Base-by-base conservation (phyloP, 2,888 invertebrate species). In the Lepetodrilus schrolli region DNA sequence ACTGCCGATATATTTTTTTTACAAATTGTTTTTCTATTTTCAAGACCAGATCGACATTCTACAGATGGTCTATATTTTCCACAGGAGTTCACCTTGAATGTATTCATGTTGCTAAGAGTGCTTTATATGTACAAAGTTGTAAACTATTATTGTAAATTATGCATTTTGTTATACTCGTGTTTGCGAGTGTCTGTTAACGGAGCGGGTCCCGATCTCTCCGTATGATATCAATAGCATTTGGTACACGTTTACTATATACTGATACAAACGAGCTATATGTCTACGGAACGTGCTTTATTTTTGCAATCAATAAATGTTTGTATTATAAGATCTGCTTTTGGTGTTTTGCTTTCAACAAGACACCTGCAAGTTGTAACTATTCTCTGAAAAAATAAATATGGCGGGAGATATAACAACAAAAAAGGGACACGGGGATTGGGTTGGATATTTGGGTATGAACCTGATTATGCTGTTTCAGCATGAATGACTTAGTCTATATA, bases 271-370 rank as follows among this genome's bases (percentile, higher is more conserved):
- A 58, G 30, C 58, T 58, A 58, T 58, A 58, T 58, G 26, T 58
- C 58, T 58, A 58, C 58, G 58, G 34, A 58, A 58, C 34, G 58
- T 58, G 58, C 58, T 58, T 58, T 58, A 58, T 58, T 58, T 58
- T 58, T 58, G 58, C 58, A 58, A 58, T n/a, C 30, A 58, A 58
- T 58, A 58, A 58, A 58, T 58, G 30, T 26, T 58, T 58, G 58
- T 30, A 58, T 48, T 48, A 48, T 21, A 48, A 48, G 5, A 20
- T 4, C 17, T 4, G 21, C 21, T 21, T 48, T 1, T 48, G n/a
- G 17, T 48, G 17, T 48, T 21, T 48, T 8, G 17, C 5, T n/a
- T 20, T 17, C 48, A 8, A 4, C 21, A 17, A 48, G 48, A 21
- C 48, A 21, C 48, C 48, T n/a, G n/a, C n/a, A n/a, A n/a, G n/a